Base-by-base conservation (phyloP, 2,888 invertebrate species). In the Vanessa cardui region DNA sequence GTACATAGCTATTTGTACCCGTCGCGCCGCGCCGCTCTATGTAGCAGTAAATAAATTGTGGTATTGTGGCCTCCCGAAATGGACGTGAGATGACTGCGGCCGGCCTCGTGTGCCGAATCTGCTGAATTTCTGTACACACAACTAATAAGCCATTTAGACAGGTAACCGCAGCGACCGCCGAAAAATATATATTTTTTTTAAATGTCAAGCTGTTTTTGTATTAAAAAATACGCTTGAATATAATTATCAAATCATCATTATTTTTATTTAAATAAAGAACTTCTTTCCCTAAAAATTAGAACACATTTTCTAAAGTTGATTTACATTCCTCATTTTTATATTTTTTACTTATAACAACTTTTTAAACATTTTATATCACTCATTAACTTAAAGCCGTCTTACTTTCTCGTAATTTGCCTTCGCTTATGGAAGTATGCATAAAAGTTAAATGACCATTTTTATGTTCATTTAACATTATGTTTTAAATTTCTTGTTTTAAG, bases 31-130 rank as follows among this genome's bases (percentile, higher is more conserved):
- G 21, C 45, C 44, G 63, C 21, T 46, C 60, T 59, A 3, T 54
- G 52, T 47, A 64, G 71, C 67, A 64, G 69, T 69, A 69, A 69
- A 71, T 71, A 71, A 69, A 69, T 63, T 69, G 71, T 60, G 71
- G 71, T 66, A 59, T 66, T 71, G 71, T 69, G 71, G 71, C 66
- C 67, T 21, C 61, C 59, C 58, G 59, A 56, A 68, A 65, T 64
- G 66, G 69, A 71, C 71, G 71, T 71, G 71, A 71, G 71, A 60
- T 67, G 71, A 71, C 69, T 69, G 64, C 64, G 60, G 66, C 47
- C 44, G 45, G 52, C 44, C 52, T 26, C 52, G 65, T 58, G 64
- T 69, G 69, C 52, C 63, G 58, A 66, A 61, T 64, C 66, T 64
- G 69, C 71, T 58, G 63, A 58, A 64, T 58, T 60, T 67, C 62